Conservation (phyloP, 1,140 invertebrate species). For the Gryon sp. region DNA sequence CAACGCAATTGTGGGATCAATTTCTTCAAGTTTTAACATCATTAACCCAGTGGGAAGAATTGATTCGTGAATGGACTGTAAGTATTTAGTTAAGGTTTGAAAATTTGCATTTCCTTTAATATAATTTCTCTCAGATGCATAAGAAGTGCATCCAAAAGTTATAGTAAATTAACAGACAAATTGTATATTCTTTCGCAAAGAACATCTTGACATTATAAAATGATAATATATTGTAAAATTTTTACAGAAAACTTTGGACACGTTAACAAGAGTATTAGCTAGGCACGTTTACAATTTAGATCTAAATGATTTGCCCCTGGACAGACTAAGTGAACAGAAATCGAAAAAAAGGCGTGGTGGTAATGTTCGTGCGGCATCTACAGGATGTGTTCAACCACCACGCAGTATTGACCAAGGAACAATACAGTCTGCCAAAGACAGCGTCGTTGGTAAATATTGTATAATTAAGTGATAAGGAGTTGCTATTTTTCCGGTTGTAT, state of each 20-base stretch:
- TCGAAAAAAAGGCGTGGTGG: slow-evolving; percentile 83
- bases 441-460: slow-evolving; percentile 41
- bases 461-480: no score
- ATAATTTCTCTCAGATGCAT: no score
- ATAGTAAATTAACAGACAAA: no score
- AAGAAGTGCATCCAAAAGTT: background rate
- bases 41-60: slow-evolving; percentile 95
- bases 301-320: slow-evolving; percentile 92
- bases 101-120: background rate
- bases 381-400: slow-evolving; percentile 74
- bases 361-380: slow-evolving; percentile 75
- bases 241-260: slow-evolving; percentile 96
- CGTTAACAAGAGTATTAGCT: slow-evolving; percentile 93
- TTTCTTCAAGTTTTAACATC: slow-evolving; percentile 93
- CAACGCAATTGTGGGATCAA: slow-evolving; percentile 94
- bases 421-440: slow-evolving; percentile 71
- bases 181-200: no score
- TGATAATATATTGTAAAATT: background rate
- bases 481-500: no score
- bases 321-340: slow-evolving; percentile 91
- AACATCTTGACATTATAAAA: no score
- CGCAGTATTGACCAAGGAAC: slow-evolving; percentile 74
- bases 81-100: slow-evolving; percentile 71
- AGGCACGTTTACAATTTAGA: slow-evolving; percentile 96
- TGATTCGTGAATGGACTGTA: slow-evolving; percentile 97